Base-by-base conservation (phyloP, 2,888 invertebrate genomes). In the Thereva nobilitata region DNA sequence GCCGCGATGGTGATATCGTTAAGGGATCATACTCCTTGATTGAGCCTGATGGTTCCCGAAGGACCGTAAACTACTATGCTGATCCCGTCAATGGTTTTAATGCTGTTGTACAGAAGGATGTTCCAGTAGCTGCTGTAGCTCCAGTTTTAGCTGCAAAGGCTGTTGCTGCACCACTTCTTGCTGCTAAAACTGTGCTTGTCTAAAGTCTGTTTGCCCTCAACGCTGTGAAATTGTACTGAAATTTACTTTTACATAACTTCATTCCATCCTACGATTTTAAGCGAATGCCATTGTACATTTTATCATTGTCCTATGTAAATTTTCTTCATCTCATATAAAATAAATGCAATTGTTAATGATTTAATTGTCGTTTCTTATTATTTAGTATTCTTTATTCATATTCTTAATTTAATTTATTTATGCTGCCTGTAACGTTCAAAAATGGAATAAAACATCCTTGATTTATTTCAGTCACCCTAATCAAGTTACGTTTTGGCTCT, bases 71-170 rank as follows among this genome's bases (percentile, higher is more conserved):
- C 73, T 83, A 83, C 75, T 81, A 80, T 65, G 82, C 83, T 64
- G 83, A 83, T 71, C 76, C 80, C 47, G 72, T 82, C 71, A 81
- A 82, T 71, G 83, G 83, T 69, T 83, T 83, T 77, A 83, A 83
- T 73, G 83, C 83, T 56, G 79, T 83, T 44, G 83, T 83, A 5
- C 77, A 77, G 71, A 80, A 78, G 72, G 80, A 79, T 73, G 77
- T 80, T 61, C 80, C 82, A 61, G 76, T 81, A 41, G 78, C 76
- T 70, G 80, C 80, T 56, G 77, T 80, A 12, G 79, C 81, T 44
- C 82, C 83, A 52, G 68, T 79, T 66, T 72, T 76, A 34, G 79
- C 80, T 47, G 76, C 78, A 35, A 79, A 73, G 71, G 70, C 76
- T 45, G 67, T 68, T 34, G 75, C 78, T 44, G 77, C 75, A 61